Base-by-base conservation (phyloP, 2,888 invertebrate species). In the Drosophila sordidula region DNA sequence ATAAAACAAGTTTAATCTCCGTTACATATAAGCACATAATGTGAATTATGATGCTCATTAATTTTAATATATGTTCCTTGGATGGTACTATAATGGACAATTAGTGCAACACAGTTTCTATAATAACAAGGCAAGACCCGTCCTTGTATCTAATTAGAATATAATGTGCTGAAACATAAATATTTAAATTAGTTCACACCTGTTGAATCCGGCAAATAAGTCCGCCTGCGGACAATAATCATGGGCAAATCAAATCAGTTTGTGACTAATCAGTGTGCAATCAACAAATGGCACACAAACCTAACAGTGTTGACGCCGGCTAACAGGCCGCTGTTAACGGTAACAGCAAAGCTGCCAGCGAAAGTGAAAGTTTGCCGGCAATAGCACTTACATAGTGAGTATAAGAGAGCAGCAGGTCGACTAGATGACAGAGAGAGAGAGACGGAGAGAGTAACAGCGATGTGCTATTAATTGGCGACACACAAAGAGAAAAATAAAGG, bases 331-430 rank as follows among this genome's bases (percentile, higher is more conserved):
- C 65, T 75, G 75, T 65, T 59, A 56, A 26, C 6, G 18, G 36
- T 55, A 59, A 70, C 58, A 59, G 65, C 25, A 12, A 3, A 18
- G 36, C 14, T 34, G 39, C 8, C 6, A 62, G 25, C 16, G 63
- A 78, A 76, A 76, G 76, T 70, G 59, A 78, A 66, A 70, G 76
- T 76, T 45, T 47, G 45, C 78, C 78, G 74, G 56, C 68, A 68
- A 54, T 54, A 41, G 18, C 50, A 50, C 42, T 56, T 66, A 52
- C 54, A 50, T 57, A n/a, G 41, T 41, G 46, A 46, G 66, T 78
- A 75, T 77, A 78, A 77, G 75, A 76, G 75, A 71, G 38, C 55
- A 29, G 29, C 42, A 29, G 34, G 29, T 25, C 50, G 52, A 22
- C 25, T 14, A 55, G 39, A 67, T 67, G 58, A 61, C 64, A 71